Evolutionary conservation across 2,113 vertebrate genomes (phyloP), one percentile per base, ranked within the genome.

Genomic region (Nerophis lumbriciformis): DNA sequence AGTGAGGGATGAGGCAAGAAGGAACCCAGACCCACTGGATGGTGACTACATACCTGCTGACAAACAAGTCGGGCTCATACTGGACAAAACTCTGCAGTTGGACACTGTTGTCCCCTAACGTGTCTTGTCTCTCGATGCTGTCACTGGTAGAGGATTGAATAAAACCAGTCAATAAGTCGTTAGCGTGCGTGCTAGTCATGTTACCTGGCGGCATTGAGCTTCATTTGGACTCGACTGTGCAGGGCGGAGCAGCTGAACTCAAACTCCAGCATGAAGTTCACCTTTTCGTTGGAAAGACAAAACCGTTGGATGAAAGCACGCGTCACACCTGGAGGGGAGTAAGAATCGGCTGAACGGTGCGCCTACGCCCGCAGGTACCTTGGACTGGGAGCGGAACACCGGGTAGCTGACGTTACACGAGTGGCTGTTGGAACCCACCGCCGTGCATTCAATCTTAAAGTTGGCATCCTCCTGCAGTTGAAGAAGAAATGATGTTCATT

Each of bases 211-310:
- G 91, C 92, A 0, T 59, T 72, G 6, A 98, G 88, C 51, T 74
- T 89, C 72, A 96, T 87, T 47, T 93, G 90, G 0, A 93, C 89
- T 53, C 83, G 87, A 70, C 68, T 90, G 59, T 91, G 84, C n/a
- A 96, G 90, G 55, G 86, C 64, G 0, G 92, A 88, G 70, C 95
- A 97, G 82, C 93, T 96, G 84, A 95, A 95, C 82, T 98, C 95
- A 73, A 98, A 93, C 86, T 97, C 96, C 68, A 98, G 64, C 82
- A 90, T 78, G 68, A 98, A 92, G 72, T 91, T 90, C 60, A 95
- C 93, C 95, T 98, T 77, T 16, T 19, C 4, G 54, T 44, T 70
- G 35, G 66, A 51, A 59, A 14, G 36, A 28, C 48, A 58, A 55
- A 60, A 52, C 7, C 58, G 28, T 10, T 48, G 36, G 60, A 44